Evolutionary conservation across 2,797 vertebrate genomes (phyloP), one percentile per base, ranked within the genome.

Genomic region (Diglossa cyanea): DNA sequence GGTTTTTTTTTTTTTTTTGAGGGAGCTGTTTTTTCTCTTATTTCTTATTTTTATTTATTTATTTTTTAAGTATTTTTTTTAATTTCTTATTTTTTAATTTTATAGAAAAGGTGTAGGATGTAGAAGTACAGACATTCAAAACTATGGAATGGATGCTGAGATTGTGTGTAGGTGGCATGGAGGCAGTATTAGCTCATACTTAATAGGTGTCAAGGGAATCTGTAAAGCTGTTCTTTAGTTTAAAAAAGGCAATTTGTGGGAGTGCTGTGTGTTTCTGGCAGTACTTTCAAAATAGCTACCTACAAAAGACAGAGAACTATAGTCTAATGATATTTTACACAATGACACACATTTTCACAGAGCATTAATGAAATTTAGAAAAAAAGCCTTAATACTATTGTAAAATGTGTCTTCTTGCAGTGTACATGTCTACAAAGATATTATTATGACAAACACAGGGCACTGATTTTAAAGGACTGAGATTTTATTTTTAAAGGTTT

Each of bases 181-280:
- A 96, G 85, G 94, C 96, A 91, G 97, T 66, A 86, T 93, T 86
- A 86, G 94, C 76, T 90, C 96, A 96, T 96, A 94, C 81, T 96
- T 95, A 84, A 90, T 95, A 91, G 93, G 88, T 78, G 91, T 78
- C 90, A 79, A 95, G 89, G 92, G 89, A 95, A 86, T 90, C 88
- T 86, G 88, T 44, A 91, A 95, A 94, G 82, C 75, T 88, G 86
- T 90, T 94, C 93, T 94, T 92, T 94, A 92, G 88, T 90, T 93
- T 76, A 87, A 94, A 90, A 89, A 96, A 95, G 94, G 94, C 81
- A 95, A 86, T 93, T 97, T 96, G 94, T 95, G 92, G 92, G 93
- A 94, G 93, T 94, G 85, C 84, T 86, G n/a, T 96, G 95, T 95
- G 93, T 96, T 96, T 97, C 95, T 97, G 94, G 90, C 95, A 97